These are phyloP conservation scores for Sebastes nivosus DNA, from an alignment of 2,797 vertebrate genomes.

Conservation along the genomic window DNA sequence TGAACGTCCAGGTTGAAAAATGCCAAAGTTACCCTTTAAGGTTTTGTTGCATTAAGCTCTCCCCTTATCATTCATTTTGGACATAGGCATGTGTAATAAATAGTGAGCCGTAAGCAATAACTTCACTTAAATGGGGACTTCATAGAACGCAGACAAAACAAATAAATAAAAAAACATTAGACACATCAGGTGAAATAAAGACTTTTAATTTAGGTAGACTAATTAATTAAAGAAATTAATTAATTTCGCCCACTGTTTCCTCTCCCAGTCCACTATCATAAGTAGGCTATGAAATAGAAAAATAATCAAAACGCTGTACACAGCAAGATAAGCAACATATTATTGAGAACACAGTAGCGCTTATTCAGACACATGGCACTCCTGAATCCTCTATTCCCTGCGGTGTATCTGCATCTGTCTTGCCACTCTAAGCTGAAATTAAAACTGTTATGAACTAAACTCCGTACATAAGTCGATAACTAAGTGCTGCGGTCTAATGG, in stretches of 20 bases:
- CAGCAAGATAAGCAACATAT: conserved; percentile 55
- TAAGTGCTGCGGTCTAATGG: conserved; percentile 69
- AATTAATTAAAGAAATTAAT: conserved; percentile 12
- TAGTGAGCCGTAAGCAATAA: background rate
- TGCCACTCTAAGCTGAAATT: conserved; percentile 75
- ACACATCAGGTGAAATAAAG: background rate
- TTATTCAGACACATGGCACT: conserved; percentile 60
- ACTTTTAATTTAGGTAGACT: background rate
- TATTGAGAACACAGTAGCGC: conserved; percentile 53
- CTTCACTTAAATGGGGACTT: background rate
- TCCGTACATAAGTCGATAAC: conserved; percentile 82
- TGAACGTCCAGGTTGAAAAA: background rate
- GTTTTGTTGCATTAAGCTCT: background rate
- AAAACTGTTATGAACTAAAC: conserved; percentile 79
- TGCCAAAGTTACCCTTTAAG: too few species aligned
- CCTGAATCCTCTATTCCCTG: conserved; percentile 46
- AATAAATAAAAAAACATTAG: background rate
- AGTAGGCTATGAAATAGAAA: conserved; percentile 12
- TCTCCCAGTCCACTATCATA: background rate
- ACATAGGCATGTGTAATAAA: background rate
- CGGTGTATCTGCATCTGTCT: conserved; percentile 63
- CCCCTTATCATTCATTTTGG: background rate
- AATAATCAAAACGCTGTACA: conserved; percentile 34
- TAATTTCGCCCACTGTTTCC: background rate
- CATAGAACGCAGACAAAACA: background rate